These are phyloP conservation scores for Progne subis DNA, from an alignment of 2,113 vertebrate genomes.

Conservation along the genomic window DNA sequence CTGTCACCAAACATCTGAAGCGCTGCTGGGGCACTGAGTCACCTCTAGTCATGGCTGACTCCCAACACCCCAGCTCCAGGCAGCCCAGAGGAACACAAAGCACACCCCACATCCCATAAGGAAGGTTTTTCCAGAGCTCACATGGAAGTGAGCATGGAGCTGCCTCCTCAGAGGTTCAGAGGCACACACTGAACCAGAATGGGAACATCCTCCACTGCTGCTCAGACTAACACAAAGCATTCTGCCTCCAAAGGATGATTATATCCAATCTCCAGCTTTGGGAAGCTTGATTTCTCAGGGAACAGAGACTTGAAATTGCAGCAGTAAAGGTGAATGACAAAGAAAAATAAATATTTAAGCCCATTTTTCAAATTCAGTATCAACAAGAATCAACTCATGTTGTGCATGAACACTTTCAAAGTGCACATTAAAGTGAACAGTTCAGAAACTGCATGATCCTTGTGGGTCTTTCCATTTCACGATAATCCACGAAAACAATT, in stretches of 20 bases:
- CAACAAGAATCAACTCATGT: not conserved
- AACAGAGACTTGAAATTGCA: not conserved
- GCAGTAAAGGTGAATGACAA: not conserved
- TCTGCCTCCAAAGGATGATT: not conserved
- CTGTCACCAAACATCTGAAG: not conserved
- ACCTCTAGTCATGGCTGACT: not conserved
- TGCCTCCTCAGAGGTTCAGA: not conserved
- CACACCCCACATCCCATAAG: not conserved
- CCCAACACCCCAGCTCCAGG: not conserved
- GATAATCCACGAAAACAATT: not conserved
- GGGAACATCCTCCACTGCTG: not conserved
- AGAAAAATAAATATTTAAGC: not conserved
- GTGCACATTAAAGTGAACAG: not conserved
- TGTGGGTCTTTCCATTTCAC: not conserved
- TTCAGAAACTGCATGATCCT: too few relatives aligned
- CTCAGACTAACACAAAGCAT: not conserved
- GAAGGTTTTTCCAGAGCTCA: not conserved
- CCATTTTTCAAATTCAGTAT: not conserved
- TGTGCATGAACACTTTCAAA: not conserved
- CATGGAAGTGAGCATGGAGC: not conserved
- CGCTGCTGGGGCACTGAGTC: not conserved
- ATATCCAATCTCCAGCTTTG: not conserved
- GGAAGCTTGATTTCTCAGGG: not conserved
- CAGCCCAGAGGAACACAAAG: not conserved
- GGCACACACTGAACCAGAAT: not conserved